phyloP scores from a whole-genome alignment of 2,113 vertebrate species.

The Jaculus jaculus region DNA sequence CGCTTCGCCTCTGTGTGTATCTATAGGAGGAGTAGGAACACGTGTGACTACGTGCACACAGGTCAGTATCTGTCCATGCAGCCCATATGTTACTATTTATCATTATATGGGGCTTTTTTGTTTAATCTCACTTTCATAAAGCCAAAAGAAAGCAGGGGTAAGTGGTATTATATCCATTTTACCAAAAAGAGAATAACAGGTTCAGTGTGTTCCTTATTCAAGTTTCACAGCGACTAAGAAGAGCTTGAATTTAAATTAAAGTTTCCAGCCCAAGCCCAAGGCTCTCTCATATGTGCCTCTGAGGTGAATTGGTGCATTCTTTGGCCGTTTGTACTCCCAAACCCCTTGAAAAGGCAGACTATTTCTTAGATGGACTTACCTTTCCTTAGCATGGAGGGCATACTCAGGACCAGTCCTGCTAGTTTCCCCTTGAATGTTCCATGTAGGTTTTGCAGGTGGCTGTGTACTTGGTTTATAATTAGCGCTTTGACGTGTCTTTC shows the following conservation, averaged over 20 bases:
- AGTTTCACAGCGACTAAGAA: neutral
- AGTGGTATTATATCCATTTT: neutral
- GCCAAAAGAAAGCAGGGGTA: neutral
- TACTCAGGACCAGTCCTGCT: neutral
- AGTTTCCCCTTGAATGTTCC: neutral
- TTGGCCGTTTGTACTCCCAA: accelerated
- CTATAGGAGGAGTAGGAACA: too few relatives aligned
- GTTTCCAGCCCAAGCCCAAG: neutral
- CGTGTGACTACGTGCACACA: neutral
- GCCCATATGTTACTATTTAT: neutral
- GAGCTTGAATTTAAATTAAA: neutral
- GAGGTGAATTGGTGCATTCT: neutral
- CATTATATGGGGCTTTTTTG: neutral
- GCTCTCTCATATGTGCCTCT: accelerated
- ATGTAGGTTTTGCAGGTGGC: neutral
- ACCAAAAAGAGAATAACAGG: neutral
- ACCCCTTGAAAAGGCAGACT: accelerated
- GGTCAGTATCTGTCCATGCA: neutral
- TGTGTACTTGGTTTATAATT: too few relatives aligned
- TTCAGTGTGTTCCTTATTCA: neutral
- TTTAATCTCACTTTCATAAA: neutral
- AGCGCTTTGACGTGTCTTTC: too few relatives aligned
- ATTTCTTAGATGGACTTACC: neutral
- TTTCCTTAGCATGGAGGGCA: neutral
- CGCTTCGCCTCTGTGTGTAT: neutral